Evolutionary conservation across 1,140 invertebrate genomes (phyloP).

Genomic region (Drosophila punjabiensis): DNA sequence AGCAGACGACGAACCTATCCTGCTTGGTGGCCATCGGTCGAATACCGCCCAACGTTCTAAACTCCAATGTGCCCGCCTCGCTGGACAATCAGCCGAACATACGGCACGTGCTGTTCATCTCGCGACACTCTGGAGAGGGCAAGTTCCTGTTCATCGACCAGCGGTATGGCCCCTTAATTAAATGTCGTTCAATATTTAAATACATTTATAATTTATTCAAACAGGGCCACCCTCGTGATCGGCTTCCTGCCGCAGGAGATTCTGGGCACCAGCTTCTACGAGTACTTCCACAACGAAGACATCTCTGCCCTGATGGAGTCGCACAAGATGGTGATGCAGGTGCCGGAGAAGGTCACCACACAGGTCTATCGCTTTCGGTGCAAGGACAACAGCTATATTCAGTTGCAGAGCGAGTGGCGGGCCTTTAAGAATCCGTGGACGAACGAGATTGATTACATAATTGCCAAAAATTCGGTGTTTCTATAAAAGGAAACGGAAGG

Average conservation of each 20-base stretch:
- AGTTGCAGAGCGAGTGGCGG: conserved; percentile 93
- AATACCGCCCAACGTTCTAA: conserved; percentile 87
- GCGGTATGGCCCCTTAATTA: conserved; percentile 85
- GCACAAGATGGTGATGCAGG: conserved; percentile 92
- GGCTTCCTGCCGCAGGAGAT: conserved; percentile 97
- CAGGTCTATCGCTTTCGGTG: conserved; percentile 92
- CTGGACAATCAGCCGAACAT: conserved; percentile 85
- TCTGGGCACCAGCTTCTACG: conserved; percentile 96
- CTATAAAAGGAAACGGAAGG: conserved; percentile 86
- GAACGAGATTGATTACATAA: conserved; percentile 95
- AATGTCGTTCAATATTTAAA: not conserved
- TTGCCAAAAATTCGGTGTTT: conserved; percentile 93
- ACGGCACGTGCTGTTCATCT: conserved; percentile 90
- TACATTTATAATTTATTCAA: conserved; percentile 53
- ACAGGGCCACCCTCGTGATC: conserved; percentile 93
- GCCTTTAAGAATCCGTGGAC: conserved; percentile 96
- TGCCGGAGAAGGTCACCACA: conserved; percentile 88
- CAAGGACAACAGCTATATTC: conserved; percentile 91
- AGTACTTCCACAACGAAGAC: conserved; percentile 95
- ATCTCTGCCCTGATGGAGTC: conserved; percentile 92
- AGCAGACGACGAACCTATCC: conserved; percentile 91
- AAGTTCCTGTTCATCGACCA: conserved; percentile 99
- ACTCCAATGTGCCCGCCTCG: conserved; percentile 80
- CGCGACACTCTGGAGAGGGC: conserved; percentile 96
- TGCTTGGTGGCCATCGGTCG: conserved; percentile 94